Base-by-base conservation (phyloP, 2,888 invertebrate species). In the Micoletzkya japonica region DNA sequence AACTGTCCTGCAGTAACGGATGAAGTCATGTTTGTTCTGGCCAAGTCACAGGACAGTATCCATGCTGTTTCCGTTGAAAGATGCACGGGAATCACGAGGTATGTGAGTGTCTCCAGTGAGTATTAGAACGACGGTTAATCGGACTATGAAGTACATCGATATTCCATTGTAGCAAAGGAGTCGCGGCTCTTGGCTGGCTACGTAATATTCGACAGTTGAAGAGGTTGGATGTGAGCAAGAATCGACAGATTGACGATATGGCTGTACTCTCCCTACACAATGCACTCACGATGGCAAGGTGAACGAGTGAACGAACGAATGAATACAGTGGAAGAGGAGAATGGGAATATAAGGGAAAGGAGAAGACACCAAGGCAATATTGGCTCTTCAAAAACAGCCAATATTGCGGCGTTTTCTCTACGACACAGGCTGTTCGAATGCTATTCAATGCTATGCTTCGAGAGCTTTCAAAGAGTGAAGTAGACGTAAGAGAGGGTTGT, bases 211-310 rank as follows among this genome's bases (percentile, higher is more conserved):
- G 68, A 10, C 20, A 32, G 2, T 70, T 76, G n/a, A 26, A 57
- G 6, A 67, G 66, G 14, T 32, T 72, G 28, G 74, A 76, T 50
- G 71, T 76, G n/a, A 68, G 70, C 44, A 60, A 58, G 10, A 76
- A 76, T 59, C 63, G 72, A 17, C 54, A 70, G 50, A 57, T 76
- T 10, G 68, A 76, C 52, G 76, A 76, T 50, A 69, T 58, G n/a
- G 74, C 71, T 17, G 72, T 76, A n/a, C 17, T 71, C 7, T 58
- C 66, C n/a, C 73, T 76, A 10, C 74, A 76, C 44, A 76, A 76
- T 52, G 76, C 76, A 10, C 70, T 76, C 26, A 72, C 75, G 2
- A 68, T 73, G 61, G 69, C 71, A 17, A 52, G 69, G 60, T 50
- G 32, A 17, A 30, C 7, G 10, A 32, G 28, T 14, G 52, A n/a